A percentile compares a stretch with the other conserved stretches of the same genome.
phyloP scores from a whole-genome alignment of 2,113 vertebrate species.

The Struthidea cinerea region DNA sequence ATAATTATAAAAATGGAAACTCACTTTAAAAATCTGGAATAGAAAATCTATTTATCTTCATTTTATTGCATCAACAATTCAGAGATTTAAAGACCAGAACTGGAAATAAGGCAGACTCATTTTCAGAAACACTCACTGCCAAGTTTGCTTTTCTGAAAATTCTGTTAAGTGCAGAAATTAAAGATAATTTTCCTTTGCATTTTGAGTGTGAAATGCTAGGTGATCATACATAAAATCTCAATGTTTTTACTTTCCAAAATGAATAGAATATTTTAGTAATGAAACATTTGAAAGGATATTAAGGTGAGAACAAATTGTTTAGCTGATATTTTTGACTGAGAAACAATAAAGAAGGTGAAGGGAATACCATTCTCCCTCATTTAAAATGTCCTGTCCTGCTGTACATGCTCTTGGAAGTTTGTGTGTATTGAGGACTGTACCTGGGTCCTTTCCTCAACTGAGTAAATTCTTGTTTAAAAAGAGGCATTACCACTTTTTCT shows the following conservation, averaged over 20 bases:
- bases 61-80: neutral
- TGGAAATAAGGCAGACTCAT: neutral
- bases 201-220: neutral
- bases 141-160: neutral
- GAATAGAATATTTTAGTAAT: neutral
- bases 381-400: neutral
- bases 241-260: neutral
- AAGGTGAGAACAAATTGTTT: neutral
- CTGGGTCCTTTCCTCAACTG: neutral
- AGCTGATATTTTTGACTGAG: neutral
- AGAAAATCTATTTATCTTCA: neutral
- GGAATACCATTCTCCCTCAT: neutral
- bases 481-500: neutral
- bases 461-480: neutral
- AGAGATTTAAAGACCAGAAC: neutral
- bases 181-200: neutral
- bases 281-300: neutral
- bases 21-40: neutral
- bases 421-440: neutral
- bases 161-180: neutral
- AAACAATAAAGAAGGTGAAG: neutral
- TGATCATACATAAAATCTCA: neutral
- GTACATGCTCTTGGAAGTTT: neutral
- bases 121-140: neutral
- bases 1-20: neutral